Evolutionary conservation across 2,113 vertebrate genomes (phyloP).

Genomic region (Poeciliopsis turrubarensis): DNA sequence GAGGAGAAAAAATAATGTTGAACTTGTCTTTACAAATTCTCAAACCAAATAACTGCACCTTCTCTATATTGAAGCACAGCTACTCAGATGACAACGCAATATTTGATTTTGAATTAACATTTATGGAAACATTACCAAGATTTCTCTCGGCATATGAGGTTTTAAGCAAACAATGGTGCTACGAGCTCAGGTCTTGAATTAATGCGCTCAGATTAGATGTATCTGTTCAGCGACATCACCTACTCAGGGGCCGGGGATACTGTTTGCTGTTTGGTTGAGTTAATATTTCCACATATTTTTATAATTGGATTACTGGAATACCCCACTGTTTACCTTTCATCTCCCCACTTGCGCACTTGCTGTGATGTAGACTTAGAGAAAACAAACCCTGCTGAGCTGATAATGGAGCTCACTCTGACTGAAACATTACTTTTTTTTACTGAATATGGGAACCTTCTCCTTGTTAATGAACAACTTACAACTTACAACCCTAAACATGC

Average conservation of each 20-base stretch:
- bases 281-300: conserved; percentile 27
- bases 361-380: conserved; percentile 1
- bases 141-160: conserved; percentile 25
- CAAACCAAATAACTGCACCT: conserved; percentile 7
- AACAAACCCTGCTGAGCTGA: conserved; percentile 18
- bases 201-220: conserved; percentile 23
- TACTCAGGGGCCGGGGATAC: not conserved
- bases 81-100: conserved; percentile 48
- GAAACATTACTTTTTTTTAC: conserved; percentile 15
- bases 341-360: conserved; percentile 7
- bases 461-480: not conserved
- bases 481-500: too few species aligned
- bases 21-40: conserved; percentile 31
- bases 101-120: conserved; percentile 64
- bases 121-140: conserved; percentile 37
- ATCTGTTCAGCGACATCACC: conserved; percentile 39
- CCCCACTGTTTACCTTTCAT: conserved; percentile 7
- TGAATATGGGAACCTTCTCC: not conserved
- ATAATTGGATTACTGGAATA: conserved; percentile 15
- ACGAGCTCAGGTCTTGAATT: conserved; percentile 41
- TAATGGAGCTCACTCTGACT: conserved; percentile 24
- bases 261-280: conserved; percentile 10
- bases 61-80: conserved; percentile 36
- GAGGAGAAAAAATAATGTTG: not conserved
- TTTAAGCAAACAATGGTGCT: conserved; percentile 40